Base-by-base conservation (phyloP, 2,797 vertebrate genomes). In the Echeneis naucrates region DNA sequence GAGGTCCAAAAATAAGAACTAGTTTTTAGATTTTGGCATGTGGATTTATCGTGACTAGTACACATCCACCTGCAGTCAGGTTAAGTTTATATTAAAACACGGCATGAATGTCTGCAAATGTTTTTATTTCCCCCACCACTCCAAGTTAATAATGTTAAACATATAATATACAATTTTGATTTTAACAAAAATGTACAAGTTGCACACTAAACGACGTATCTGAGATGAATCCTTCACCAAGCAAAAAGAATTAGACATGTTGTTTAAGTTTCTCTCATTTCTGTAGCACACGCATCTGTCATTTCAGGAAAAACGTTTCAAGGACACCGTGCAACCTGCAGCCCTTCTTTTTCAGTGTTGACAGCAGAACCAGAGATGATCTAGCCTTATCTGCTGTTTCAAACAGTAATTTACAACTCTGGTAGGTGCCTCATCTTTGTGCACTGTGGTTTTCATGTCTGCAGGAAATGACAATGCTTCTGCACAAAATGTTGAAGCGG, bases 201-300 rank as follows among this genome's bases (percentile, higher is more conserved):
- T 53, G 61, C 60, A 84, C 56, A 79, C 48, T 48, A 48, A 54
- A n/a, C 78, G 4, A 61, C 32, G 58, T 58, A 26, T 54, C 57
- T 27, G 14, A 68, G 8, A 74, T 55, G 2, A 57, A 76, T 78
- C 80, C 77, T 75, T 85, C 68, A 85, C 69, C 79, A 38, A 38
- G 33, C 12, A 68, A 50, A 54, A 66, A 33, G 72, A 56, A 64
- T 64, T 13, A 84, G 6, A 69, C 9, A 48, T n/a, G n/a, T 52
- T 32, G 33, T 52, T 47, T 56, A 4, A 33, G 66, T 84, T 30
- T 80, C 38, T 60, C 57, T 68, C 74, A 44, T 56, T 45, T 54
- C 14, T 54, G 19, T 24, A 59, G 19, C 57, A 21, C n/a, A 57
- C n/a, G 27, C 19, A 51, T 62, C 16, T 24, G 48, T 70, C 42